Conservation (phyloP, 2,888 invertebrate genomes). For the Maniola hyperantus region DNA sequence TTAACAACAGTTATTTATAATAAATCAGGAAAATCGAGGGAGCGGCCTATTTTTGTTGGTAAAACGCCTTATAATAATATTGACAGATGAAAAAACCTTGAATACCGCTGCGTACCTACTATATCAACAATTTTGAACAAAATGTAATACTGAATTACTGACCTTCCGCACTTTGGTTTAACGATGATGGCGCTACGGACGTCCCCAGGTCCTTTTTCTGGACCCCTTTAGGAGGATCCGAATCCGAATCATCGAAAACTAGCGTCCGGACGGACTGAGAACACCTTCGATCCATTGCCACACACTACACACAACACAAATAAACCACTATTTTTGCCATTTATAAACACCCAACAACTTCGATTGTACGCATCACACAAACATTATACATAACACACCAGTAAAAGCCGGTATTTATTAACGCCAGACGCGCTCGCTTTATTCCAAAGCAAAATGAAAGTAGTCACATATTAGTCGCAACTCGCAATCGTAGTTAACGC, state of each 20-base stretch:
- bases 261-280: slow-evolving; percentile 89
- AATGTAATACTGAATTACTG: slow-evolving; percentile 42
- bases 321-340: slow-evolving; percentile 72
- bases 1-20: neutral
- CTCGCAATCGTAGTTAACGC: slow-evolving; percentile 67
- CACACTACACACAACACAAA: slow-evolving; percentile 70
- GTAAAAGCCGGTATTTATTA: slow-evolving; percentile 25
- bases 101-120: slow-evolving; percentile 57
- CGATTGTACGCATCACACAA: slow-evolving; percentile 36
- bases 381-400: slow-evolving; percentile 31
- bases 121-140: slow-evolving; percentile 48
- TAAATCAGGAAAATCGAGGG: neutral
- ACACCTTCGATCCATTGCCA: slow-evolving; percentile 82
- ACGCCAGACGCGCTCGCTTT: slow-evolving; percentile 33
- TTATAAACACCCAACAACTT: slow-evolving; percentile 56
- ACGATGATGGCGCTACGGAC: slow-evolving; percentile 63
- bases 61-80: slow-evolving; percentile 45
- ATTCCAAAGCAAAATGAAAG: slow-evolving; percentile 36
- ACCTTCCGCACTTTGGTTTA: slow-evolving; percentile 78
- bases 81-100: slow-evolving; percentile 71
- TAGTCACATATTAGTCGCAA: slow-evolving; percentile 56
- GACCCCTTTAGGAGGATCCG: slow-evolving; percentile 73
- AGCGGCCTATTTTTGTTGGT: neutral
- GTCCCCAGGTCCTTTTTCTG: slow-evolving; percentile 69
- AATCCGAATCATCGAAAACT: slow-evolving; percentile 88